These are phyloP conservation scores for Temnothorax longispinosus DNA, from an alignment of 1,140 invertebrate genomes.

Conservation along the genomic window DNA sequence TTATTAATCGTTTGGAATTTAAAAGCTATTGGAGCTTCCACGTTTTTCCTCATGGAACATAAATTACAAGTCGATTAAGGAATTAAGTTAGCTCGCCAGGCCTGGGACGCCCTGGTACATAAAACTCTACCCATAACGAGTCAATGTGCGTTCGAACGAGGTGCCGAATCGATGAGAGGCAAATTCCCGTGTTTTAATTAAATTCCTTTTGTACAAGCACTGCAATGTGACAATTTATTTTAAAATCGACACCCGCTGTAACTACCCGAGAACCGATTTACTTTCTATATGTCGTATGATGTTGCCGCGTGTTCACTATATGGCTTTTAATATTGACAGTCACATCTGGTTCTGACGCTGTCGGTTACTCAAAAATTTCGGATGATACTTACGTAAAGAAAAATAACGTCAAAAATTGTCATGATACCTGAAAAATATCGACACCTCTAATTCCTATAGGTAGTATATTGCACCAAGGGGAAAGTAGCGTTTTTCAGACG, in stretches of 20 bases:
- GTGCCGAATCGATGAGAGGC: constrained; percentile 50
- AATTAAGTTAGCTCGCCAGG: background rate
- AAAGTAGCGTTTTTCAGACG: no score
- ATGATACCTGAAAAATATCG: background rate
- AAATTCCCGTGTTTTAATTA: constrained; percentile 66
- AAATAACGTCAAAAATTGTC: background rate
- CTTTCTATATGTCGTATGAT: constrained; percentile 10
- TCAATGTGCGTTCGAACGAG: constrained; percentile 37
- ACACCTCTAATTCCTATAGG: background rate
- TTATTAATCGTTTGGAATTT: background rate
- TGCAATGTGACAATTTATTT: constrained; percentile 63
- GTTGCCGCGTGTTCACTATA: constrained; percentile 11
- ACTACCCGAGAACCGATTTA: constrained; percentile 15
- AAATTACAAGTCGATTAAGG: background rate
- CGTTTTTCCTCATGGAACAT: background rate
- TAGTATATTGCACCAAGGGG: no score
- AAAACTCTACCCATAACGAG: constrained; percentile 40
- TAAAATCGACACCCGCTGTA: constrained; percentile 26
- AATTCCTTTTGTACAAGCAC: constrained; percentile 59
- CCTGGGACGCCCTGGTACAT: background rate
- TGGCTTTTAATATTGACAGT: constrained; percentile 50
- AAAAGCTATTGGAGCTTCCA: background rate
- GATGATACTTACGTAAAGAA: background rate
- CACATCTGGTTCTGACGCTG: background rate
- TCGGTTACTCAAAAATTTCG: background rate